Percentiles rank a stretch among this genome's conserved stretches.
These are phyloP conservation scores for Synanthedon tipuliformis DNA, from an alignment of 2,888 invertebrate genomes.

Conservation along the genomic window DNA sequence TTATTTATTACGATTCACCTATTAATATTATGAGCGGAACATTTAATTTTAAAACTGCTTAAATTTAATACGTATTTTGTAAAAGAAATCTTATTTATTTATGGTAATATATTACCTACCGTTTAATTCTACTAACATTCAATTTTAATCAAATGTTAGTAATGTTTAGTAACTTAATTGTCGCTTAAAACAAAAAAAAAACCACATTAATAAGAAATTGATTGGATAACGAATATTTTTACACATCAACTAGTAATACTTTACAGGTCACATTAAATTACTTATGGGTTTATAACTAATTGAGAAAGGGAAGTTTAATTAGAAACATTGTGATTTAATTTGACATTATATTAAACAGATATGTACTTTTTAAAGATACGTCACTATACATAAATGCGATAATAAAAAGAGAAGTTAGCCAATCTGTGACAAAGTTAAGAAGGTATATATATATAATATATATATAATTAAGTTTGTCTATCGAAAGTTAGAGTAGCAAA, in stretches of 20 bases:
- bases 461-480: neutral
- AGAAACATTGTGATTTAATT: slow-evolving; percentile 33
- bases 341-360: slow-evolving; percentile 49
- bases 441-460: too few relatives aligned
- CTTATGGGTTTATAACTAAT: slow-evolving; percentile 6
- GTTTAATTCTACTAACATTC: too few relatives aligned
- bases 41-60: slow-evolving; percentile 10
- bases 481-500: neutral
- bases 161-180: too few relatives aligned
- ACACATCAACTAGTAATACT: slow-evolving; percentile 49
- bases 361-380: slow-evolving; percentile 38
- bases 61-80: neutral
- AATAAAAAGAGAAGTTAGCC: too few relatives aligned
- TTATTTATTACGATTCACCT: slow-evolving; percentile 4
- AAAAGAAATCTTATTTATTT: too few relatives aligned
- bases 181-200: too few relatives aligned
- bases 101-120: too few relatives aligned
- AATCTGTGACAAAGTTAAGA: too few relatives aligned
- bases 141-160: too few relatives aligned
- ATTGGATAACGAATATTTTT: slow-evolving; percentile 11
- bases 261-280: slow-evolving; percentile 25
- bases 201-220: neutral
- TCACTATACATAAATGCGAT: neutral
- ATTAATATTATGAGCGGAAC: slow-evolving; percentile 7
- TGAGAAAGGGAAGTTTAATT: slow-evolving; percentile 14